These are phyloP conservation scores for Chymomyza fuscimana DNA, from an alignment of 2,888 invertebrate species.

Conservation along the genomic window DNA sequence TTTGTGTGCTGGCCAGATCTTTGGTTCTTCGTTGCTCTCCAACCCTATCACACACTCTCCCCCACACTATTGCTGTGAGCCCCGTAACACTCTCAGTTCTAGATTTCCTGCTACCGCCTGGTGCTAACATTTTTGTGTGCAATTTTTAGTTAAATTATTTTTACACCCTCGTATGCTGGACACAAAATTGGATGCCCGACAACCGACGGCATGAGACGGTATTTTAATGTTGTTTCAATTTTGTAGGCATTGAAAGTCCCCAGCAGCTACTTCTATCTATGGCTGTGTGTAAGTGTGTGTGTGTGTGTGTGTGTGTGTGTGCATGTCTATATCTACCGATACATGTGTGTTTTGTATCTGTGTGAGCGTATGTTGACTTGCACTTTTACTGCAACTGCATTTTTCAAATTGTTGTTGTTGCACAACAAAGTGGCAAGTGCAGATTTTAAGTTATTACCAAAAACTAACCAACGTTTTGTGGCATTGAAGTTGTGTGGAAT, in stretches of 20 bases:
- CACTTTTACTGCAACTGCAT: conserved; percentile 32
- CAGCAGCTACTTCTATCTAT: background rate
- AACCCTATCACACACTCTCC: background rate
- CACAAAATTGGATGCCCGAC: background rate
- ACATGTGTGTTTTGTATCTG: too few relatives aligned
- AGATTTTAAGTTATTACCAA: conserved; percentile 79
- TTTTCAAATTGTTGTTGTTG: conserved; percentile 22
- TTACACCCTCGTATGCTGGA: conserved; percentile 49
- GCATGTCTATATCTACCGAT: too few relatives aligned
- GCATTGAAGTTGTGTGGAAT: conserved; percentile 78
- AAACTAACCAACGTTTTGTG: conserved; percentile 79
- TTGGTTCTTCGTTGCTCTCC: conserved; percentile 11
- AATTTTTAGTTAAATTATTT: conserved; percentile 73
- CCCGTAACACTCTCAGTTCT: background rate
- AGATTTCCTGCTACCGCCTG: conserved; percentile 29
- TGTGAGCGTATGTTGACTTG: conserved; percentile 7
- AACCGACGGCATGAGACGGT: background rate
- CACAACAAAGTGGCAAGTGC: conserved; percentile 74
- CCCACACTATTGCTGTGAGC: background rate
- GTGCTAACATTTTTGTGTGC: conserved; percentile 68
- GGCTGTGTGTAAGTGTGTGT: conserved; percentile 18
- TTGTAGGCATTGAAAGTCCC: conserved; percentile 20
- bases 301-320: too few relatives aligned
- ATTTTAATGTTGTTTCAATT: conserved; percentile 52
- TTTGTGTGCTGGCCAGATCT: conserved; percentile 11